phyloP scores from a whole-genome alignment of 2,113 vertebrate species.

The Brienomyrus longianalis region DNA sequence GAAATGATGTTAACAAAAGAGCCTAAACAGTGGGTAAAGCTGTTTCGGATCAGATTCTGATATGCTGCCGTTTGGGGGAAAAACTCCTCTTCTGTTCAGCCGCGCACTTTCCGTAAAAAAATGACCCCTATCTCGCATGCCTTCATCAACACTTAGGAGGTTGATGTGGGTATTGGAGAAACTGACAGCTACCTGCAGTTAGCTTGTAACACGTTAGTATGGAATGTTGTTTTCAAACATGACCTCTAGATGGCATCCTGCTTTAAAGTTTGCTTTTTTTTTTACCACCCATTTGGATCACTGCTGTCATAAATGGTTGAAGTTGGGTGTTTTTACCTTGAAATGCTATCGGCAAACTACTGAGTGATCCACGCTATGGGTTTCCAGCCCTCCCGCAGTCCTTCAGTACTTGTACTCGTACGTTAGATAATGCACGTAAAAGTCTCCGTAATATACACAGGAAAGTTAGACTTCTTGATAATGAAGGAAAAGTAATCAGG shows the following conservation, averaged over 20 bases:
- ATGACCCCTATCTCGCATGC: neutral
- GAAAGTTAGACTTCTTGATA: neutral
- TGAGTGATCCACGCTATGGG: neutral
- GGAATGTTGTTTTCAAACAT: neutral
- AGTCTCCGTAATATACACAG: neutral
- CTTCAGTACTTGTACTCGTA: conserved; percentile 3
- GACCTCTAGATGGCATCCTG: conserved; percentile 6
- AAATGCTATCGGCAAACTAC: neutral
- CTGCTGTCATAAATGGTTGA: neutral
- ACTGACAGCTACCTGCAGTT: neutral
- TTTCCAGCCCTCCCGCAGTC: neutral
- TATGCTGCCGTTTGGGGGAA: neutral
- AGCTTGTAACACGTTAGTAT: neutral
- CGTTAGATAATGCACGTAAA: neutral
- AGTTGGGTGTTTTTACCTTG: neutral
- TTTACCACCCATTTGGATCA: neutral
- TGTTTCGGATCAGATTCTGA: neutral
- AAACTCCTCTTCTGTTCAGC: neutral
- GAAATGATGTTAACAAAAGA: neutral
- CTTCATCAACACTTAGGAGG: neutral
- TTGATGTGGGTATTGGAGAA: neutral
- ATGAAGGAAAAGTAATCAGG: neutral
- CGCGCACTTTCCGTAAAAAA: neutral
- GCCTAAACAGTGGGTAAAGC: neutral
- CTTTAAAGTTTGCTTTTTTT: neutral